A percentile compares a stretch with the other conserved stretches of the same genome.
Evolutionary conservation across 1,140 invertebrate genomes (phyloP).

Genomic region (Drosophila santomea): DNA sequence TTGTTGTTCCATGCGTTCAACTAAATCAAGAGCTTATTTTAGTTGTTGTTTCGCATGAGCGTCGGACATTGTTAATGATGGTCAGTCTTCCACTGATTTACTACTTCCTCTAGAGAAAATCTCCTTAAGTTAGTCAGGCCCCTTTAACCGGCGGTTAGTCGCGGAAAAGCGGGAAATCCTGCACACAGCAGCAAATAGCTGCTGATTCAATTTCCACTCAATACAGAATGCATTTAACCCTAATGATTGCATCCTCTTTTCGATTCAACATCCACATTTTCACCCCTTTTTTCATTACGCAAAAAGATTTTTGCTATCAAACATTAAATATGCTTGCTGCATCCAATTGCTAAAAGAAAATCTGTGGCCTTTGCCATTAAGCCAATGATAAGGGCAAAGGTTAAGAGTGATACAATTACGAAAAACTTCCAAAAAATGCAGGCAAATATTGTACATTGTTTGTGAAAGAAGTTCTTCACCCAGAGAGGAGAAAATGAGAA

Average conservation of each 20-base stretch:
- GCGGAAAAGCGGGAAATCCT: background rate
- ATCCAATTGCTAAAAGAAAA: background rate
- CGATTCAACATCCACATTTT: background rate
- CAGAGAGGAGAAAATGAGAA: background rate
- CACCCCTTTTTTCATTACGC: background rate
- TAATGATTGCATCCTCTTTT: no score
- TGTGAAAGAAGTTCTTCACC: constrained; percentile 7
- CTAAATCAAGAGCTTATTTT: constrained; percentile 50
- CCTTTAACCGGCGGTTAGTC: constrained; percentile 3
- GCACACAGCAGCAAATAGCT: background rate
- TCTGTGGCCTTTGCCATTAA: constrained; percentile 5
- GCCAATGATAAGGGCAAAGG: constrained; percentile 22
- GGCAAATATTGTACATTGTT: constrained; percentile 29
- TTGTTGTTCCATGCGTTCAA: constrained; percentile 23
- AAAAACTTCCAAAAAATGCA: constrained; percentile 18
- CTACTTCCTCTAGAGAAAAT: background rate
- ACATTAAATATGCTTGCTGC: background rate
- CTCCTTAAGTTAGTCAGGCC: constrained; percentile 10
- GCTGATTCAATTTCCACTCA: no score
- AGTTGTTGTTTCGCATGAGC: constrained; percentile 10
- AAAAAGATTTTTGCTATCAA: background rate
- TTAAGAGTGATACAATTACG: constrained; percentile 14
- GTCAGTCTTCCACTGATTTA: constrained; percentile 8
- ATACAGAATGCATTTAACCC: no score
- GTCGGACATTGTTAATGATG: constrained; percentile 44